Evolutionary conservation across 2,797 vertebrate genomes (phyloP), one percentile per base, ranked within the genome.

Genomic region (Enteromius radiatus): DNA sequence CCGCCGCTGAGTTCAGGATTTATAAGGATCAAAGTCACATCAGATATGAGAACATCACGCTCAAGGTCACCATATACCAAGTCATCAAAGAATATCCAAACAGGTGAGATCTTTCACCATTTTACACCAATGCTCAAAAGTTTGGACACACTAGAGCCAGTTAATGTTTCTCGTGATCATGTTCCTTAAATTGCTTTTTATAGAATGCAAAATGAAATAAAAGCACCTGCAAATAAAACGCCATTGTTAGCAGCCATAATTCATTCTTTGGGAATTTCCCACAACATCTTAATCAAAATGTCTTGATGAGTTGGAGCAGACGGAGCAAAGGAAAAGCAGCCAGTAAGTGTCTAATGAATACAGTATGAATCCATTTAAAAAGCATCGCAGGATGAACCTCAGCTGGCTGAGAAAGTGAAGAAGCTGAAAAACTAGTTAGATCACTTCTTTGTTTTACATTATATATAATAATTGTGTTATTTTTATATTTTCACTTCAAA

Each of bases 1-100:
- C 98, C 2, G 97, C 98, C 1, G 97, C 98, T 0, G 98, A 99
- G 90, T 99, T 99, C 91, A 95, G 98, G 65, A 98, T 99, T 92
- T 99, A 98, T 89, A 99, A 99, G 91, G 98, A 99, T 87, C 94
- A 94, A 89, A 97, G 97, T 91, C 95, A 95, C 85, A 91, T 88
- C 68, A 96, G 98, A 87, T 97, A 97, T 81, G 96, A 96, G 92
- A 99, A 99, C n/a, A 94, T 96, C 88, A 98, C 97, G 4, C 95
- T 99, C 87, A 97, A 96, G 91, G 97, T 99, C 77, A 95, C 96
- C 85, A 95, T 99, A 82, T 97, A 98, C 90, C 98, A 99, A 91
- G 98, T 98, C 94, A 96, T 96, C 92, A 98, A 97, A 91, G 98
- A 99, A 89, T 96, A 98, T 87, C 91, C 93, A 73, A 97, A 98